Base-by-base conservation (phyloP, 2,888 invertebrate genomes). In the Macrostomum cliftonense region DNA sequence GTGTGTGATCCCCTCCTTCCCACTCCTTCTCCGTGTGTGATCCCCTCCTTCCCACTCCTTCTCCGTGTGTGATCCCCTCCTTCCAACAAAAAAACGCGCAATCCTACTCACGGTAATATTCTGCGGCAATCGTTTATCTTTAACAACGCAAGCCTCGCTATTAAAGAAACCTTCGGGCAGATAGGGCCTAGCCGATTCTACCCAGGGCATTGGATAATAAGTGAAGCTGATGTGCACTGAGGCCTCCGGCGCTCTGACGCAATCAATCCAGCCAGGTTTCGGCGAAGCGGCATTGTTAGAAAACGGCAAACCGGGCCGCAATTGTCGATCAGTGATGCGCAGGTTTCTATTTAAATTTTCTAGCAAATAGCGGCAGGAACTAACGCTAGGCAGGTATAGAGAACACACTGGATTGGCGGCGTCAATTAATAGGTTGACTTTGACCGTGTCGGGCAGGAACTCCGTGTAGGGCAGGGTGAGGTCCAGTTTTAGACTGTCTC, bases 211-310 rank as follows among this genome's bases (percentile, higher is more conserved):
- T 0, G 91, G 89, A 70, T 93, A 89, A 68, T 88, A 93, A 17
- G 79, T 78, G 67, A 89, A 93, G 54, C 80, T 78, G 46, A 95
- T 84, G 57, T 83, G 86, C 17, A 93, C 73, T 0, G 88, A 87
- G 5, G 88, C 83, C 54, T 89, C 88, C 0, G 89, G 88, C 7
- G 91, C 87, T 43, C 83, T 83, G 89, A 89, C 89, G 63, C 89
- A 89, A 65, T 91, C 89, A 1, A 91, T 78, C 93, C 93, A 95
- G 1, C 89, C 88, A 53, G 66, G 65, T 55, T 71, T 71, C 59
- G 7, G 56, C 51, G 47, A 38, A 43, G 39, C 53, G 43, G 48
- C 17, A 37, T 20, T 4, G 12, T 37, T n/a, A 46, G 13, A 43
- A 13, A 43, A 19, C 19, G 47, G 13, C 20, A 13, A 14, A 37